Base-by-base conservation (phyloP, 2,797 vertebrate species). In the Rhinophrynus dorsalis region DNA sequence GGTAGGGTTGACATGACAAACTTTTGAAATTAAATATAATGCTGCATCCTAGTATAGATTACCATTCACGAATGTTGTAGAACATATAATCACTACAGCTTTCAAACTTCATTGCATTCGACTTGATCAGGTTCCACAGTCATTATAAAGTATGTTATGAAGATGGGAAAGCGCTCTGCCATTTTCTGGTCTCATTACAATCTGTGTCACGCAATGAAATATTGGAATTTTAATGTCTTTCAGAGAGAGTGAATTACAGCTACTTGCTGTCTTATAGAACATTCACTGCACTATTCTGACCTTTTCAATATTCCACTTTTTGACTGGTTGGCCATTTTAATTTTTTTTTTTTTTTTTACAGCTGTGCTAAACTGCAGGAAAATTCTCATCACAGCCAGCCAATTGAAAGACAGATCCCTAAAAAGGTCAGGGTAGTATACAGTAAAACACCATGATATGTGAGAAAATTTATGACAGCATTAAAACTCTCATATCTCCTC, bases 241-340 rank as follows among this genome's bases (percentile, higher is more conserved):
- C 44, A 2, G 20, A 42, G 27, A 72, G 54, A 83, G 80, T 85
- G 87, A 90, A 88, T 90, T 83, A 88, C 77, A 87, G 79, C 67
- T 77, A 68, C 75, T 75, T 81, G 82, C 80, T 84, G 77, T 84
- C 69, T 72, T 59, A 50, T 42, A 58, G 20, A 44, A 72, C 47
- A 58, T 72, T 72, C 61, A 58, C 33, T 51, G 44, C 68, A 81
- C 79, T 74, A 74, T 60, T 77, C 67, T 91, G 86, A 90, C 89
- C 88, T 91, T 91, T 91, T 90, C 69, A 90, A 83, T 89, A 88
- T 88, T 88, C 89, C 81, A 68, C 74, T 67, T 84, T 86, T 84
- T 83, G 84, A 88, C 82, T 87, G 86, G 84, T 80, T 90, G 87
- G 82, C 82, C 86, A 89, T 88, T 89, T 78, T 62, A 77, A 18